Evolutionary conservation across 2,888 invertebrate genomes (phyloP), one percentile per base, ranked within the genome.

Genomic region (Phyllotreta cruciferae): DNA sequence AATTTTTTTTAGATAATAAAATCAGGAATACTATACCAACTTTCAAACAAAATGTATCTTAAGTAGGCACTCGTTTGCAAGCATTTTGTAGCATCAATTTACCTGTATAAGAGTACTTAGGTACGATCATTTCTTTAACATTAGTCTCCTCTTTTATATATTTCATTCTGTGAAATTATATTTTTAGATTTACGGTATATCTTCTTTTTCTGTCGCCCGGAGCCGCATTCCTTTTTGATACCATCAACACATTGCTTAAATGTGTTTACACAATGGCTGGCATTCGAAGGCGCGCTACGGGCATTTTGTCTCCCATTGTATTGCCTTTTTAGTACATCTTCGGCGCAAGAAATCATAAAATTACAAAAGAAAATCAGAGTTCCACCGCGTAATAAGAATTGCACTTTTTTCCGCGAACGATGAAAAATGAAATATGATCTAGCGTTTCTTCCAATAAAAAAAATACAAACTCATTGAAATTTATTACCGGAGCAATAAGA

Each of bases 341-440:
- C 50, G 34, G 24, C 50, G 57, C 54, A 57, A 54, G 57, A 62
- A 62, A 62, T 62, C 53, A 53, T 39, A 39, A 62, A 47, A 62
- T 57, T 44, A 62, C 53, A 62, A 62, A 62, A 52, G 24, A 34
- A 52, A 62, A 50, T 38, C 34, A 37, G 50, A 34, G 50, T 35
- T 50, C 36, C 50, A 41, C 47, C 53, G n/a, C n/a, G 57, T 57
- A 53, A 62, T 62, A 47, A 49, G 14, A 57, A 35, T 45, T 53
- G 53, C 57, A 62, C 57, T 53, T 62, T 62, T 62, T 57, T 38
- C 52, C 38, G 38, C 35, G 14, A 49, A 37, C 35, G 55, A 62
- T 53, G 63, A 58, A 58, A 63, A 54, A 63, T 63, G 63, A 63
- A 63, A 63, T 58, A 63, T 54, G 62, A 62, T 11, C 45, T 45